These are phyloP conservation scores for Lates calcarifer DNA, from an alignment of 2,113 vertebrate species.

Conservation along the genomic window DNA sequence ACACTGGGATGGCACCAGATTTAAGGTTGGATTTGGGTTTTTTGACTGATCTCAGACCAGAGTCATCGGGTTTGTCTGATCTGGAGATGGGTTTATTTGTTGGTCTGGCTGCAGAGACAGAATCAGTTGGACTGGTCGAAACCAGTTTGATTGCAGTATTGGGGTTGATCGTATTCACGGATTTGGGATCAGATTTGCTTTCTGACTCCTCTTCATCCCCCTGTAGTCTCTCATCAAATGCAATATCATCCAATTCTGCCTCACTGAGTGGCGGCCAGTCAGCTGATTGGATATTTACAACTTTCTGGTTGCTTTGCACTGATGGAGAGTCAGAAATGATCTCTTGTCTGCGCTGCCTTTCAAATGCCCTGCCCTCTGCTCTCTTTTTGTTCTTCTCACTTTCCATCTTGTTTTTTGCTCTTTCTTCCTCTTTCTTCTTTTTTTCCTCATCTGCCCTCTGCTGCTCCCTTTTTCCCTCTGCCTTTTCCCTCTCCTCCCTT, in stretches of 20 bases:
- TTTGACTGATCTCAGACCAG: slow-evolving; percentile 20
- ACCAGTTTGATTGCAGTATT: neutral
- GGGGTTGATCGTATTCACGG: neutral
- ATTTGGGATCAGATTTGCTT: slow-evolving; percentile 18
- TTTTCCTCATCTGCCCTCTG: neutral
- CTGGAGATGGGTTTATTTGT: slow-evolving; percentile 1
- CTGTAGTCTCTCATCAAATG: slow-evolving; percentile 46
- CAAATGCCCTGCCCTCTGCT: neutral
- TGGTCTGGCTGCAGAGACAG: slow-evolving; percentile 7
- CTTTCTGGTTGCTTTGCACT: slow-evolving; percentile 8
- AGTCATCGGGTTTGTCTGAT: slow-evolving; percentile 17
- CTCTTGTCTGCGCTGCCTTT: neutral
- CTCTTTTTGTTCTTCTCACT: neutral
- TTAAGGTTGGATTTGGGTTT: slow-evolving; percentile 28
- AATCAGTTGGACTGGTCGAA: neutral
- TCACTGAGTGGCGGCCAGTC: slow-evolving; percentile 56
- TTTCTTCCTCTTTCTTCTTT: neutral
- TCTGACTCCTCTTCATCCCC: slow-evolving; percentile 18
- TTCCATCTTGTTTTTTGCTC: neutral
- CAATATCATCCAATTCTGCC: slow-evolving; percentile 69
- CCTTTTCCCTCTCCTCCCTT: neutral
- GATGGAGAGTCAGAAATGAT: neutral
- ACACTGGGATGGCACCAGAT: slow-evolving; percentile 61
- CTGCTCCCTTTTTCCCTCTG: neutral
- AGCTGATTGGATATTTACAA: neutral